Evolutionary conservation across 2,888 invertebrate genomes (phyloP).

Genomic region (Spisula solida): DNA sequence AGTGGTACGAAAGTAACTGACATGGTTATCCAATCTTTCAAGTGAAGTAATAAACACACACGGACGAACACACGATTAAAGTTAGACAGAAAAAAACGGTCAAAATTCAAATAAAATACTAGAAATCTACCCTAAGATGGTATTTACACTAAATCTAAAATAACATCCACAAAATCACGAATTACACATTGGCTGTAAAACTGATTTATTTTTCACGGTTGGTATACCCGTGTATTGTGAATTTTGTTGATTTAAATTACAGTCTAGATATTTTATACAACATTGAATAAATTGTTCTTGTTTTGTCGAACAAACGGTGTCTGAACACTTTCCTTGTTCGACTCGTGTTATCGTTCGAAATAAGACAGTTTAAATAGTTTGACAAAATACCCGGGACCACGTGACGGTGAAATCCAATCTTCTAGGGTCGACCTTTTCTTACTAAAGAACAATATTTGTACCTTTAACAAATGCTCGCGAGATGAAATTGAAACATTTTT

Average conservation of each 20-base stretch:
- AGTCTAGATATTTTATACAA: neutral
- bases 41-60: too few relatives aligned
- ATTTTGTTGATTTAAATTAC: conserved; percentile 3
- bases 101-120: neutral
- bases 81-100: neutral
- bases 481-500: neutral
- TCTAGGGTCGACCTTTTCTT: neutral
- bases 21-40: neutral
- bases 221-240: neutral
- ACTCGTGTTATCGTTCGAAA: neutral
- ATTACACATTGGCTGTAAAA: neutral
- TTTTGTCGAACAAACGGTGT: neutral
- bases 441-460: conserved; percentile 19
- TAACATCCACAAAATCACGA: neutral
- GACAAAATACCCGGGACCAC: neutral
- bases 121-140: neutral
- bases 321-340: neutral
- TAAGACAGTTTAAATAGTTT: neutral
- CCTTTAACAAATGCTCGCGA: neutral
- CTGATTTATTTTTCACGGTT: neutral
- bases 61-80: neutral
- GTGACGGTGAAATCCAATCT: neutral
- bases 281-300: neutral
- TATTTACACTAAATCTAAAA: neutral
- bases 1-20: neutral